Evolutionary conservation across 2,113 vertebrate species (phyloP), one percentile per base, ranked within the genome.

Genomic region (Fregetta grallaria): DNA sequence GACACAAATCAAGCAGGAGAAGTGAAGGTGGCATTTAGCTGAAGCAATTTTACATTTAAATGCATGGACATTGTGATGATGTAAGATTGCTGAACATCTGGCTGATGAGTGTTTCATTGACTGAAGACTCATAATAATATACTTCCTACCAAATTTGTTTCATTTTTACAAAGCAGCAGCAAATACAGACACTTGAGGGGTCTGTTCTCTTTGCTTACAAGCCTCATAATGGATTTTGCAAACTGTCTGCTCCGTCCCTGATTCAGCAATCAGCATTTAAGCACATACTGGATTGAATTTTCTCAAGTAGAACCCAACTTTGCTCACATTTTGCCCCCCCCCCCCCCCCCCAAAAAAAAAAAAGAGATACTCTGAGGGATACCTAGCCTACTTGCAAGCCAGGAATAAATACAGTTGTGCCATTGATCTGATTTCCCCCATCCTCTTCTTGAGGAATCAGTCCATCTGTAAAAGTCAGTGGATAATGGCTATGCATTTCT

Each of bases 311-410:
- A 88, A 58, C 3, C 1, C 36, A 53, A 5, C 26, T 72, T 76
- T 79, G 13, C 23, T 83, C 45, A 80, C 11, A 15, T 52, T 21
- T 86, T 66, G 12, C 25, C 20, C 16, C 6, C 7, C 1, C 11
- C 7, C 5, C 4, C 1, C 6, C 2, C 6, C 2, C 2, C 22
- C 22, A 20, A 34, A 6, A 42, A 42, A 30, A 5, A 20, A 11
- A 26, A 0, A 63, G 0, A 49, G 4, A 75, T 1, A 36, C 10
- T 32, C 17, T n/a, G 18, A 62, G 53, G 79, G 34, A 42, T 38
- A 38, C 7, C 3, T 66, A 38, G 34, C 4, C 20, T 55, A 52
- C 16, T 63, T 56, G 12, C 47, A 74, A 95, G 20, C 4, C 36
- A 55, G 15, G 27, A 85, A 91, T 81, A 55, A 52, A 67, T n/a